A percentile compares a stretch with the other conserved stretches of the same genome.
Evolutionary conservation across 30 jellyfish, hydroid and myxozoan genomes (phyloP).

Genomic region (Sanderia malayensis): DNA sequence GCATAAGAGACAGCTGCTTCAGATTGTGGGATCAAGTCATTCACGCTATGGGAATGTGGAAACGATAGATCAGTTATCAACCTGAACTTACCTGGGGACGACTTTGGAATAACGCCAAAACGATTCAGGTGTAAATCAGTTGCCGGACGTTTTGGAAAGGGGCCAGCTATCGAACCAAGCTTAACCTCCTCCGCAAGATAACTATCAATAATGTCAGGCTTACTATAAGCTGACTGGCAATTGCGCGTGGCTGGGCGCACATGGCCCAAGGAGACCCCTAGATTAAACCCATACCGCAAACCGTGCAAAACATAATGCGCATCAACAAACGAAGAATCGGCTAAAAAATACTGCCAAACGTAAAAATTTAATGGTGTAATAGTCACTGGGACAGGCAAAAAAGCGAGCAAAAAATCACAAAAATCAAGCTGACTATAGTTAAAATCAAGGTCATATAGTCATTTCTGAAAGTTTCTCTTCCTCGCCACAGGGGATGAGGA

Average conservation of each 20-base stretch:
- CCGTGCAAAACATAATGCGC: background rate
- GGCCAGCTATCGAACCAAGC: conserved; percentile 66
- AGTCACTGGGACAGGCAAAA: background rate
- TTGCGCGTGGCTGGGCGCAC: conserved; percentile 40
- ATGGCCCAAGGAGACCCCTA: background rate
- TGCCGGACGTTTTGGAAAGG: conserved; percentile 49
- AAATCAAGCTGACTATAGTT: background rate
- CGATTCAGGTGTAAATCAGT: conserved; percentile 32
- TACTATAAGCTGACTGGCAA: conserved; percentile 34
- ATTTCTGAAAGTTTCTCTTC: no score
- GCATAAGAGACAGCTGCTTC: conserved; percentile 48
- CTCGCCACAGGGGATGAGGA: background rate
- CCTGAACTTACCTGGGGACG: conserved; percentile 52
- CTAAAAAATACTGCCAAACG: conserved; percentile 7
- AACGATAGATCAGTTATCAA: conserved; percentile 48
- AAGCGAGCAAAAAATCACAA: background rate
- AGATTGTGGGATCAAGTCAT: conserved; percentile 42
- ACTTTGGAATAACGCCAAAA: conserved; percentile 63
- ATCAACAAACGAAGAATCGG: background rate
- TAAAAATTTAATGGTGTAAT: conserved; percentile 5
- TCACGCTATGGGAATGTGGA: conserved; percentile 50
- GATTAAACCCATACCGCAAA: background rate
- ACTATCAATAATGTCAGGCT: conserved; percentile 22
- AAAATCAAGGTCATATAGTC: no score
- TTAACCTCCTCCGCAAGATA: conserved; percentile 43